Evolutionary conservation across 1,140 invertebrate species (phyloP), one percentile per base, ranked within the genome.

Genomic region (Polypedilum vanderplanki): DNA sequence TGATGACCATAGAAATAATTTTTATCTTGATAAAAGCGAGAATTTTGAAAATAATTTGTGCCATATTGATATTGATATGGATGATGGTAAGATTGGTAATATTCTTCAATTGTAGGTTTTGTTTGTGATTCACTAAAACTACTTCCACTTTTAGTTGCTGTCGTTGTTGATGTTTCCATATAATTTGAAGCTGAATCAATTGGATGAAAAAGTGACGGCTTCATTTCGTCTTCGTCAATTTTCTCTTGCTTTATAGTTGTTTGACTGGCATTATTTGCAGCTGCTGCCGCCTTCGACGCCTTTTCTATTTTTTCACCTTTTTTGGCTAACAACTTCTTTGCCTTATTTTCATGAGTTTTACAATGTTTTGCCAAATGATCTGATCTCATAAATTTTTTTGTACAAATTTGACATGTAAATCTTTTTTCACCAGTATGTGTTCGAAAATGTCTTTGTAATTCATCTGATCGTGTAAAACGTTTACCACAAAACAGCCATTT

Each of bases 391-490:
- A 95, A 95, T 22, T 89, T 84, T 79, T 95, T 94, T 3, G 85
- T 85, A 79, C 93, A 95, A 2, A 88, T 85, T 1, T 84, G 83
- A 79, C 93, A 95, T 1, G 86, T 84, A 80, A 94, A 94, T 1
- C 91, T 86, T 75, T 94, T 94, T 76, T 93, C 90, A 0, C 93
- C 93, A 0, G 92, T 93, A 79, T 95, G 93, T 0, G 91, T 94
- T 2, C 93, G 83, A 0, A 88, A 83, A 77, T 95, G 93, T 20
- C 94, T 86, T 75, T 94, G 92, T 12, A 97, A 84, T 78, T 97
- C 94, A 79, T 96, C 94, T 8, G 93, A 95, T 9, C 94, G 85
- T 0, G 93, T 95, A 82, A 97, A 97, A 17, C 89, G 85, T 85
- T 95, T 96, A 0, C 90, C 90, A 80, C 95, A 97, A 40, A 89